These are phyloP conservation scores for Microcebus murinus DNA, from an alignment of 2,113 vertebrate species.

Conservation along the genomic window DNA sequence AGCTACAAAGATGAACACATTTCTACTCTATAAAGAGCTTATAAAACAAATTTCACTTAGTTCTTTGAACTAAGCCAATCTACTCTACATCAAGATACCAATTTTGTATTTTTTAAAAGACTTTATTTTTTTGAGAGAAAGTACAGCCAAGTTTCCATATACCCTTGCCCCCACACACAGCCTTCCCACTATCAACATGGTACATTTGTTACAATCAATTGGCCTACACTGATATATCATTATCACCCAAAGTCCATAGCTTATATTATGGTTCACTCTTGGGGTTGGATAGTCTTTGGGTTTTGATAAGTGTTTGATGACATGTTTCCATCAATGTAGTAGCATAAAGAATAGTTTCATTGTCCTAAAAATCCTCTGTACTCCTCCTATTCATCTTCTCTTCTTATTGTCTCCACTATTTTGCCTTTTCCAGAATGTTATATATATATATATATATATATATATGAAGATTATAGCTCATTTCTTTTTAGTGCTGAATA, in stretches of 20 bases:
- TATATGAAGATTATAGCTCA: neutral
- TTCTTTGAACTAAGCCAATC: constrained; percentile 20
- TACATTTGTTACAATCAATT: neutral
- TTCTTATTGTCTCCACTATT: constrained; percentile 36
- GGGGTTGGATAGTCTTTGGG: neutral
- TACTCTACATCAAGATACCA: constrained; percentile 37
- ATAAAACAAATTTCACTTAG: neutral
- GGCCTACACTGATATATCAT: neutral
- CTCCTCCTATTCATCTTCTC: neutral
- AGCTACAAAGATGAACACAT: constrained; percentile 5
- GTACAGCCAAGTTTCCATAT: neutral
- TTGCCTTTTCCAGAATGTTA: constrained; percentile 25
- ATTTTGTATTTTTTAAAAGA: constrained; percentile 26
- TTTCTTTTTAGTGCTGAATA: neutral
- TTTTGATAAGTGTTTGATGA: neutral
- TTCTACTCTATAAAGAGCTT: constrained; percentile 3
- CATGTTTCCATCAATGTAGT: neutral
- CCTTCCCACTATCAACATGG: neutral
- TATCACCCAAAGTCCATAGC: neutral
- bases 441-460: neutral
- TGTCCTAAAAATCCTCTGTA: neutral
- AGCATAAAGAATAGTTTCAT: neutral
- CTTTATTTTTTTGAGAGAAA: constrained; percentile 25
- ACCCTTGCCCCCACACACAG: neutral
- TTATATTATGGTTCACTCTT: neutral